phyloP scores from a whole-genome alignment of 1,140 invertebrate species.

The Diplogasteroides magnus region DNA sequence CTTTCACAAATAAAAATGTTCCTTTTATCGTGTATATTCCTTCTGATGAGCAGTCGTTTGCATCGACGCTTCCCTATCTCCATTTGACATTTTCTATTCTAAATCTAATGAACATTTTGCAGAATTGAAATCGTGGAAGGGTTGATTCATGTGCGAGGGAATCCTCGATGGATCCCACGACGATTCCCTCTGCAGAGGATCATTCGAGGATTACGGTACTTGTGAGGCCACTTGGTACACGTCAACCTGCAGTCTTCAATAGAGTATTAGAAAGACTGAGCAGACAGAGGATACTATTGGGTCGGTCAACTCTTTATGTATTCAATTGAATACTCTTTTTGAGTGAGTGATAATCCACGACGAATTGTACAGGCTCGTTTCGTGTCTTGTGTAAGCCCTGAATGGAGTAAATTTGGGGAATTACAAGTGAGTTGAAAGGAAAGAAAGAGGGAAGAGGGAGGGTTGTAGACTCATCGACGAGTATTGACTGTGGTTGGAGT shows the following conservation, averaged over 20 bases:
- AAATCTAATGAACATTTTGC: no score
- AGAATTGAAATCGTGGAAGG: no score
- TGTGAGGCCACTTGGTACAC: neutral
- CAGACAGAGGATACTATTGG: constrained; percentile 20
- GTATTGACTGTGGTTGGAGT: constrained; percentile 1
- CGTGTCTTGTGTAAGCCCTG: constrained; percentile 33
- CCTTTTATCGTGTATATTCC: no score
- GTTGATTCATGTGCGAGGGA: no score
- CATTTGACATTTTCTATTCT: no score
- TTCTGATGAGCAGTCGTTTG: no score
- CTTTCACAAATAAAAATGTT: no score
- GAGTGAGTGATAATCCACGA: constrained; percentile 41
- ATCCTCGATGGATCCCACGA: neutral
- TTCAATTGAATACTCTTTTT: constrained; percentile 13
- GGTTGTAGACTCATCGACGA: neutral
- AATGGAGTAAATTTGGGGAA: constrained; percentile 41
- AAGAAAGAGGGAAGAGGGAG: neutral
- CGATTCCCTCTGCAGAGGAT: neutral
- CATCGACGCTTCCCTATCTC: no score
- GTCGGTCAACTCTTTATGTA: neutral
- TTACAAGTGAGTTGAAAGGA: no score
- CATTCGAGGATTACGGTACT: neutral
- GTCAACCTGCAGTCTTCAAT: constrained; percentile 16
- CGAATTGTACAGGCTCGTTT: constrained; percentile 39
- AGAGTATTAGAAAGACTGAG: constrained; percentile 16